Percentiles rank a stretch among this genome's conserved stretches.
phyloP scores from a whole-genome alignment of 2,113 vertebrate genomes.

The Chrysemys picta region DNA sequence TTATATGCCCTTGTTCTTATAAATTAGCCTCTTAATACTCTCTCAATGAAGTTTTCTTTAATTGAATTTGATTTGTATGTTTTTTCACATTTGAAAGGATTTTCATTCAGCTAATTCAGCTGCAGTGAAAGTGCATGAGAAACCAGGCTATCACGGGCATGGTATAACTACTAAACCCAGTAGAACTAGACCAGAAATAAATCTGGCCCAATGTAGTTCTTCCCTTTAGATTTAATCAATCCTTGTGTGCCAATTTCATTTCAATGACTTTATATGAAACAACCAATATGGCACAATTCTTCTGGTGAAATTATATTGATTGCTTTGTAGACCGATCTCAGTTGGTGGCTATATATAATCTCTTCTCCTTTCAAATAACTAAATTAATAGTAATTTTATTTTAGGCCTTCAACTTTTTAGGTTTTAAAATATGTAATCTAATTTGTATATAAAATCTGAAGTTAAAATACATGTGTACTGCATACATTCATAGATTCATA shows the following conservation, averaged over 20 bases:
- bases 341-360: conserved; percentile 58
- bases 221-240: conserved; percentile 70
- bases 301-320: conserved; percentile 79
- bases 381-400: conserved; percentile 74
- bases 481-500: background rate
- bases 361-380: conserved; percentile 65
- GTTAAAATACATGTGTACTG: conserved; percentile 5
- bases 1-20: background rate
- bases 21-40: background rate
- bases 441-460: conserved; percentile 69
- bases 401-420: conserved; percentile 60
- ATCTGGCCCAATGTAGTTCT: conserved; percentile 62
- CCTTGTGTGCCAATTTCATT: conserved; percentile 66
- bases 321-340: conserved; percentile 79
- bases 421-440: conserved; percentile 55
- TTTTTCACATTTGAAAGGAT: background rate
- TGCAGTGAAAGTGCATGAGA: background rate
- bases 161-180: conserved; percentile 49
- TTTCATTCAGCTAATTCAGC: conserved; percentile 40
- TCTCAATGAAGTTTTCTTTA: conserved; percentile 4
- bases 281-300: conserved; percentile 73
- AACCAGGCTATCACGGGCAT: background rate
- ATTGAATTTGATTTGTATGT: background rate
- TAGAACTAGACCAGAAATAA: conserved; percentile 37
- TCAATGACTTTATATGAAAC: conserved; percentile 74